Base-by-base conservation (phyloP, 2,888 invertebrate genomes). In the Sinohyriopsis cumingii region DNA sequence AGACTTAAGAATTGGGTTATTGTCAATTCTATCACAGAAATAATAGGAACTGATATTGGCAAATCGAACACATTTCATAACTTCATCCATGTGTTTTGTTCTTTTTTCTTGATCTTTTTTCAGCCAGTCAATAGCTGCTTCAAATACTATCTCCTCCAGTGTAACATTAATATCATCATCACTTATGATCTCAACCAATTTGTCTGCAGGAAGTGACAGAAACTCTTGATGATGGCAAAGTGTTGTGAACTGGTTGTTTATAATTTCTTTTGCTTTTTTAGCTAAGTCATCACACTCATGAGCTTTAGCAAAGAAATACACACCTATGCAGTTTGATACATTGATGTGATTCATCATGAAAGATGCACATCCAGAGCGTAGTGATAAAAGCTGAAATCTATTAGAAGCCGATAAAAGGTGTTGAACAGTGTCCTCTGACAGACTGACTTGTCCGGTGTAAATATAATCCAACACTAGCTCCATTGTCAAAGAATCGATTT, bases 1-100 rank as follows among this genome's bases (percentile, higher is more conserved):
- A n/a, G 77, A 78, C n/a, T 78, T 73, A 33, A 88, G 66, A 63
- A 86, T 70, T 20, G 70, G 67, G 66, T 80, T 82, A 53, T 73
- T 78, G 75, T 87, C 88, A 22, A 89, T 86, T 60, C 81, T 80
- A 73, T 89, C 89, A 83, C 88, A 88, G 82, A 89, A 88, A 73
- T 88, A 89, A 71, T 89, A 89, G 1, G 87, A 88, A 75, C 84
- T 86, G 67, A 89, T 87, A 72, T 84, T 87, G 56, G 88, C 88
- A 75, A 89, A 88, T 15, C 89, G 73, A 6, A 89, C 87, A 80
- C 84, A 85, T 33, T 79, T 79, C 87, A 89, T 87, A 55, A 88
- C 83, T 53, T 81, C 76, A 20, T 75, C 78, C 6, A 86, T 67
- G 67, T 83, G 69, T 15, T 72, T 28, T 22, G 68, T 75, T 20